A percentile compares a stretch with the other conserved stretches of the same genome.
Conservation (phyloP, 2,797 vertebrate species). For the Bucorvus abyssinicus region DNA sequence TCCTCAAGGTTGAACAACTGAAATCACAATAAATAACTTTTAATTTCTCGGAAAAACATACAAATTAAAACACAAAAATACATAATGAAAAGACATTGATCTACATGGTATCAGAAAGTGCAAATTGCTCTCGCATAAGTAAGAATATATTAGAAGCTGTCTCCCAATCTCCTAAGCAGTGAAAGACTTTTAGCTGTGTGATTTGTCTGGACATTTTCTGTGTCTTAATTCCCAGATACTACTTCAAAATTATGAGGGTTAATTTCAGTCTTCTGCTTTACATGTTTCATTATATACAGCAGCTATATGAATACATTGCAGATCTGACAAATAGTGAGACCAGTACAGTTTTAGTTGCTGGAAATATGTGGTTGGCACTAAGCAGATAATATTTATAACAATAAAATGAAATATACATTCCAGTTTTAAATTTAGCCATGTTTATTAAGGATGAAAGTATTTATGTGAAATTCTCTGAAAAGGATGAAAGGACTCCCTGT, state of each 20-base stretch:
- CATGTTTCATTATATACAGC: not conserved
- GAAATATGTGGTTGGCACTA: not conserved
- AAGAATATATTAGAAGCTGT: not conserved
- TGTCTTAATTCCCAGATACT: slow-evolving; percentile 4
- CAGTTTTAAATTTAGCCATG: slow-evolving; percentile 30
- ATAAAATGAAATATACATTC: slow-evolving; percentile 36
- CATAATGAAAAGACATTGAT: not conserved
- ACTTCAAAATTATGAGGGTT: not conserved
- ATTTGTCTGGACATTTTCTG: not conserved
- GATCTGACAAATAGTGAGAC: not conserved
- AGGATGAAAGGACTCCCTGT: slow-evolving; percentile 33
- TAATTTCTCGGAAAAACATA: not conserved
- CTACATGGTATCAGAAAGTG: not conserved
- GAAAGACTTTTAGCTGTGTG: not conserved
- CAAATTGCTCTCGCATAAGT: not conserved
- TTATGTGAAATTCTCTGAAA: slow-evolving; percentile 31
- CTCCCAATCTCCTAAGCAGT: not conserved
- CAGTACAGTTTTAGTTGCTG: not conserved
- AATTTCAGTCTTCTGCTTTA: slow-evolving; percentile 1
- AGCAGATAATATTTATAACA: slow-evolving; percentile 31
- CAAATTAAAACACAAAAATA: not conserved
- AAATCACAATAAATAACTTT: not conserved
- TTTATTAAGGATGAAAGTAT: slow-evolving; percentile 52
- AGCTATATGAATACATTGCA: not conserved
- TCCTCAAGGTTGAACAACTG: not conserved